These are phyloP conservation scores for Atrichornis clamosus DNA, from an alignment of 2,113 vertebrate genomes.

Conservation along the genomic window DNA sequence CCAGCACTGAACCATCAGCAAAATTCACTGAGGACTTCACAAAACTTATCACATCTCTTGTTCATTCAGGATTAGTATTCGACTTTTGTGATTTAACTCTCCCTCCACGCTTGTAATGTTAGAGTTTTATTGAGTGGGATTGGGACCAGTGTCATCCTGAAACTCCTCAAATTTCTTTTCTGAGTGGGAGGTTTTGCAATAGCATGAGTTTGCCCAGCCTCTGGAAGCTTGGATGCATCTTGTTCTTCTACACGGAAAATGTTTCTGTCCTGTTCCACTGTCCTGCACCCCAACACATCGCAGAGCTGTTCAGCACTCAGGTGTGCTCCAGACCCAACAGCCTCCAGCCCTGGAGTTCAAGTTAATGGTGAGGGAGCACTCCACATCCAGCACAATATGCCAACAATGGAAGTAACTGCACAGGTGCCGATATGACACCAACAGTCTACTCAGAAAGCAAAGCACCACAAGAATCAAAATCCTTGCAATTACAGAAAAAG, in stretches of 20 bases:
- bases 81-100: not conserved
- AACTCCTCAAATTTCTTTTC: not conserved
- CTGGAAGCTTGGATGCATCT: not conserved
- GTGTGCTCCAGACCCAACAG: not conserved
- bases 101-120: not conserved
- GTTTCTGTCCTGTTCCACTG: not conserved
- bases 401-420: not conserved
- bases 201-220: not conserved
- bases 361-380: not conserved
- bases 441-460: not conserved
- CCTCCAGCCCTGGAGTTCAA: not conserved
- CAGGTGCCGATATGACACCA: not conserved
- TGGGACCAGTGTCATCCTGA: rapidly evolving
- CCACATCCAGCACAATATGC: not conserved
- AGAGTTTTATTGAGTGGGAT: not conserved
- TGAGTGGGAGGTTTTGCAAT: not conserved
- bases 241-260: not conserved
- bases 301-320: not conserved
- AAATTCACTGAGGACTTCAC: not conserved
- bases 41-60: not conserved
- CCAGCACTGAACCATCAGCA: not conserved
- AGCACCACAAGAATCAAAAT: not conserved
- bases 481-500: not conserved
- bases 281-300: not conserved
- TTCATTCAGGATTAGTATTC: not conserved